Evolutionary conservation across 2,888 invertebrate genomes (phyloP).

Genomic region (Tenthredo livida): DNA sequence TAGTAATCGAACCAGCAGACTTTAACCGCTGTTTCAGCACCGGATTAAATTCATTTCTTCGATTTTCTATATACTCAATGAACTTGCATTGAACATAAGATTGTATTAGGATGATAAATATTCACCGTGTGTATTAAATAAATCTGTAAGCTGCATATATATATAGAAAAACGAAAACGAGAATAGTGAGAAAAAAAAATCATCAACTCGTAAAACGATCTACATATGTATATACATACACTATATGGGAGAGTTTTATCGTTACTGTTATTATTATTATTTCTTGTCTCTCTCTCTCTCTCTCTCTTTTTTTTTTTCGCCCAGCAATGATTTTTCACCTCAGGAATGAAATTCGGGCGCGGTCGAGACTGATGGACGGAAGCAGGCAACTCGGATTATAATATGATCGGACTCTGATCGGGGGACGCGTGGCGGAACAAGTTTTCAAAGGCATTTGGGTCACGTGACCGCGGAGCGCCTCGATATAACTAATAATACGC

Average conservation of each 20-base stretch:
- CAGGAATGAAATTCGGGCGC: constrained; percentile 16
- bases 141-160: too few species aligned
- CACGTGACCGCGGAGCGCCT: constrained; percentile 32
- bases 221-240: neutral
- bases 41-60: neutral
- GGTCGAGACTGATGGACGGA: constrained; percentile 20
- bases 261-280: neutral
- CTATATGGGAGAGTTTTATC: neutral
- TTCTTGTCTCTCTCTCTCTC: too few species aligned
- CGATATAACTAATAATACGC: constrained; percentile 36
- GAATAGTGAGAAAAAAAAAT: neutral
- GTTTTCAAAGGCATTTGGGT: constrained; percentile 40
- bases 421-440: constrained; percentile 23
- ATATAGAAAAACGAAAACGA: too few species aligned
- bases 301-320: neutral
- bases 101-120: too few species aligned
- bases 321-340: neutral
- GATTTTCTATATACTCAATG: neutral
- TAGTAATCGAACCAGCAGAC: neutral
- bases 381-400: neutral
- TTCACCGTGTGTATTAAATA: too few species aligned
- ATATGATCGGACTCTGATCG: constrained; percentile 12
- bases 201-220: neutral
- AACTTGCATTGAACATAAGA: too few species aligned
- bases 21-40: neutral